Evolutionary conservation across 2,113 vertebrate genomes (phyloP).

Genomic region (Microcebus jonahi): DNA sequence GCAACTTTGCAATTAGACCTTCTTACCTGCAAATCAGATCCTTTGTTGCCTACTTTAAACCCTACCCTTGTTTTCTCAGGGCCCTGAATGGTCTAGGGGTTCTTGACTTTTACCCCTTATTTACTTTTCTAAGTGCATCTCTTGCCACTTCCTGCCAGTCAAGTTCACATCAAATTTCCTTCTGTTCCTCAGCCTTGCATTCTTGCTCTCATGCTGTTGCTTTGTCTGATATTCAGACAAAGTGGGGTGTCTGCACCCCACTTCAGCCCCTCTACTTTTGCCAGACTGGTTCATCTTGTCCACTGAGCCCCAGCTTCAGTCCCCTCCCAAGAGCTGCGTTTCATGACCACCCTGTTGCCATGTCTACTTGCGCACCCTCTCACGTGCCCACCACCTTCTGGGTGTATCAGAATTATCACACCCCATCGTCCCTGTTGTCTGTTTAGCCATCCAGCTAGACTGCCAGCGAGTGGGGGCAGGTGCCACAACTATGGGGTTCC

Average conservation of each 20-base stretch:
- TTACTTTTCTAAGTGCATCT: background rate
- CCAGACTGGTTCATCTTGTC: background rate
- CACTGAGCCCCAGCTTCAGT: background rate
- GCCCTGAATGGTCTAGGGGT: background rate
- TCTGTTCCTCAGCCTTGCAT: background rate
- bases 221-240: background rate
- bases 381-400: background rate
- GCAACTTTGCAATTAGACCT: background rate
- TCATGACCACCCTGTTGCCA: rapidly evolving
- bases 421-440: background rate
- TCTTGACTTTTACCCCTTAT: background rate
- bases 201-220: background rate
- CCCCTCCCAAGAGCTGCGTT: background rate
- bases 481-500: background rate
- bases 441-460: background rate
- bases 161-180: background rate
- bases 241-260: background rate
- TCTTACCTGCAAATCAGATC: background rate
- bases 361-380: background rate
- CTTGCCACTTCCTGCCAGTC: too few species aligned
- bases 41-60: background rate
- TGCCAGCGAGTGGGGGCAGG: background rate
- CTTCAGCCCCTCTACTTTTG: background rate
- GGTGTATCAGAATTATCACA: background rate
- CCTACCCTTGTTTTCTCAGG: background rate